phyloP scores from a whole-genome alignment of 2,888 invertebrate genomes.

The Lithophane semibrunnea region DNA sequence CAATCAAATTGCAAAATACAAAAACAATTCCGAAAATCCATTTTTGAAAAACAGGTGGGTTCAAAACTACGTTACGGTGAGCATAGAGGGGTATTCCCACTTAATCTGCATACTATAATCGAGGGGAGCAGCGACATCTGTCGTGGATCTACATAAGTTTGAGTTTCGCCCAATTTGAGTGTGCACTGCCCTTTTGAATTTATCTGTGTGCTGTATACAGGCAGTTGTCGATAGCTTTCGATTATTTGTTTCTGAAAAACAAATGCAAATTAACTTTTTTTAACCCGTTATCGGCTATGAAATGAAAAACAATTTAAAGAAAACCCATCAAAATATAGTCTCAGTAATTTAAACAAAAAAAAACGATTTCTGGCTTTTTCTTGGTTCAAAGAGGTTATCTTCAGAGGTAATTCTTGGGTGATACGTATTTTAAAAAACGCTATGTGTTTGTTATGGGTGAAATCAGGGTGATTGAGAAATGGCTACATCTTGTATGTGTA shows the following conservation, averaged over 20 bases:
- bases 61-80: constrained; percentile 74
- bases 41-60: constrained; percentile 74
- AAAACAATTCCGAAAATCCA: constrained; percentile 53
- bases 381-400: neutral
- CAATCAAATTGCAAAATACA: constrained; percentile 25
- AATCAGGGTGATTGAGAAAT: neutral
- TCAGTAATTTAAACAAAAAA: no score
- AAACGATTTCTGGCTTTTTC: no score
- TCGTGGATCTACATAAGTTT: constrained; percentile 86
- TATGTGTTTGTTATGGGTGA: neutral
- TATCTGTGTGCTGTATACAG: constrained; percentile 75
- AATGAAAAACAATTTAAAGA: neutral
- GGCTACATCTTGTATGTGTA: neutral
- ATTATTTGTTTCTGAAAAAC: neutral
- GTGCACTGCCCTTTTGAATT: constrained; percentile 82
- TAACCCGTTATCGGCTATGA: neutral
- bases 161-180: constrained; percentile 86
- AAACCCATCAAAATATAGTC: no score
- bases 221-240: constrained; percentile 40
- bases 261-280: neutral
- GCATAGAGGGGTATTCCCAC: constrained; percentile 77
- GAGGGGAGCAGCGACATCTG: constrained; percentile 85
- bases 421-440: neutral
- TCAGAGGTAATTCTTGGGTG: neutral
- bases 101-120: constrained; percentile 89